Evolutionary conservation across 2,888 invertebrate species (phyloP).

Genomic region (Gibbula magus): DNA sequence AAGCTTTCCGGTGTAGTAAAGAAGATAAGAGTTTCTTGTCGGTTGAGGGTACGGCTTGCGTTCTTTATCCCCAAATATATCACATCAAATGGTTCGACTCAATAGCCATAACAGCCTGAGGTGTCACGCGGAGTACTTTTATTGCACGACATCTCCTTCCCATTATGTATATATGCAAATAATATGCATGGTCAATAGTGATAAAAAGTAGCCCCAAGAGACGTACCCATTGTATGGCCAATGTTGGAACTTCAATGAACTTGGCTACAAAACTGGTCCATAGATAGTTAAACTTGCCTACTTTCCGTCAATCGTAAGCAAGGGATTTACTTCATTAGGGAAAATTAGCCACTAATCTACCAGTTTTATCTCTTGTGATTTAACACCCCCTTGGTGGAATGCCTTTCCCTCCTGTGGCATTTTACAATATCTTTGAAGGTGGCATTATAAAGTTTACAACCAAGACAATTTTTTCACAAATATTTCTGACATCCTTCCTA

Average conservation of each 20-base stretch:
- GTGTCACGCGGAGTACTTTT: neutral
- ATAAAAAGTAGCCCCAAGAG: conserved; percentile 1
- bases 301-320: neutral
- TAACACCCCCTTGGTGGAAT: neutral
- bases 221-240: neutral
- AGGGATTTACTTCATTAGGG: neutral
- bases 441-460: no score
- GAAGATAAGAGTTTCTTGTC: conserved; percentile 4
- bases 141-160: neutral
- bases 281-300: neutral
- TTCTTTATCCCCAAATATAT: conserved; percentile 13
- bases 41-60: neutral
- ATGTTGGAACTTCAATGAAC: neutral
- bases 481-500: no score
- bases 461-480: no score
- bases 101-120: neutral
- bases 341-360: conserved; percentile 1
- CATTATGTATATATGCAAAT: conserved; percentile 17
- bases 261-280: neutral
- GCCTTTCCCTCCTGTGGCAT: no score
- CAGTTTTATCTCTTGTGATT: neutral
- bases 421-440: no score
- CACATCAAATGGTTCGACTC: conserved; percentile 1
- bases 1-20: conserved; percentile 11
- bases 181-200: conserved; percentile 23